Evolutionary conservation across 2,797 vertebrate genomes (phyloP).

Genomic region (Clamator glandarius): DNA sequence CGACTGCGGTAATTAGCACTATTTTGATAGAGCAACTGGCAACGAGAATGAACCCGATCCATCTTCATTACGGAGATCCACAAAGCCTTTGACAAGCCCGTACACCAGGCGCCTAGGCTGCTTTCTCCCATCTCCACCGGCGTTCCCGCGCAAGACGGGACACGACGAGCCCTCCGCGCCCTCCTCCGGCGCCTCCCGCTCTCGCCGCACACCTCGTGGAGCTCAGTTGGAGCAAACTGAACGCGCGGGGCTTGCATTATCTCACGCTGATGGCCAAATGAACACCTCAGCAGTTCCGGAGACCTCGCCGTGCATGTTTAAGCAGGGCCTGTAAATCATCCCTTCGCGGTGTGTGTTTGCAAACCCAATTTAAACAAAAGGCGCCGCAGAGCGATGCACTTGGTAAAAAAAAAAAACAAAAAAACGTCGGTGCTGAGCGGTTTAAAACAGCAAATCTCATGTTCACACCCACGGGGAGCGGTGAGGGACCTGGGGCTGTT

Average conservation of each 20-base stretch:
- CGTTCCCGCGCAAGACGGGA: rapidly evolving
- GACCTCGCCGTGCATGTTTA: neutral
- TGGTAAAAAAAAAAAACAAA: neutral
- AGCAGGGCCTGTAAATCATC: neutral
- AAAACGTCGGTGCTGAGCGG: rapidly evolving
- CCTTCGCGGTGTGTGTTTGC: neutral
- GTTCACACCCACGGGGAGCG: too few relatives aligned
- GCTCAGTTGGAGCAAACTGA: rapidly evolving
- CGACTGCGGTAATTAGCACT: slow-evolving; percentile 81
- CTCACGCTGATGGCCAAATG: neutral
- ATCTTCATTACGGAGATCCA: slow-evolving; percentile 19
- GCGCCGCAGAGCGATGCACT: neutral
- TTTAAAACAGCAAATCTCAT: rapidly evolving
- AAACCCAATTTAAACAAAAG: slow-evolving; percentile 31
- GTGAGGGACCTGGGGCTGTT: too few relatives aligned
- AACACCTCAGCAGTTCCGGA: neutral
- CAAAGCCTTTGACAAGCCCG: slow-evolving; percentile 13
- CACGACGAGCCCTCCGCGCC: too few relatives aligned
- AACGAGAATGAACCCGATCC: slow-evolving; percentile 14
- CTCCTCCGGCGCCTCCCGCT: too few relatives aligned
- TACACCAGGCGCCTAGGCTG: neutral
- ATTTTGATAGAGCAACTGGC: slow-evolving; percentile 55
- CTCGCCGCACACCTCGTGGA: rapidly evolving
- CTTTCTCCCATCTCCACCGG: neutral
- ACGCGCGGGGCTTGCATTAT: rapidly evolving